Base-by-base conservation (phyloP, 2,113 vertebrate genomes). In the Halichoeres trimaculatus region DNA sequence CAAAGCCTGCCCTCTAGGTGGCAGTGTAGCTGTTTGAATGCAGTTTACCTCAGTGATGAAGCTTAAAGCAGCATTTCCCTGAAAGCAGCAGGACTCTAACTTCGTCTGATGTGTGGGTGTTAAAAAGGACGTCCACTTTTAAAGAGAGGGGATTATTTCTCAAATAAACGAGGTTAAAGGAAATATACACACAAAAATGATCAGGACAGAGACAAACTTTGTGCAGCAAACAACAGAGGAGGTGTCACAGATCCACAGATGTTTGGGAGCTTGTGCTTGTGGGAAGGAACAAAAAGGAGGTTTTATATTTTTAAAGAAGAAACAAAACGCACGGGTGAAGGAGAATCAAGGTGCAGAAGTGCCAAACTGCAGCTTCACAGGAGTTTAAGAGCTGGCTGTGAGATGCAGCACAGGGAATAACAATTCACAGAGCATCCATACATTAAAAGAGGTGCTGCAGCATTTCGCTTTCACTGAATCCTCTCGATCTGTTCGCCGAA, bases 351-450 rank as follows among this genome's bases (percentile, higher is more conserved):
- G 78, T 74, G 76, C 71, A 60, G 61, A 78, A 47, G 70, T 88
- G 73, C 76, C 47, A 63, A 50, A 68, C 58, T 35, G 81, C 74
- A 67, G 75, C 74, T 80, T 48, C 43, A 63, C 65, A 74, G 58
- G 63, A 74, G 71, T 74, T 85, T 65, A 8, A 52, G 69, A 74
- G 68, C 65, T 78, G 70, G 51, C 78, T 60, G 68, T 59, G 76
- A 67, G 74, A 73, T 60, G 69, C 74, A 76, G 81, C 71, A 11
- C 20, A n/a, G 76, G 83, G 83, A 88, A 78, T 70, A 65, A 62
- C 55, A 61, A 84, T 70, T 81, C 83, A 79, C 83, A 86, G 82
- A 84, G 82, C 88, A 63, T 84, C 78, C 82, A 89, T 86, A 84
- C 86, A 83, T 85, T 85, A 80, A 54, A 80, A 16, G 64, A 83